Percentiles rank a stretch among this genome's conserved stretches.
Evolutionary conservation across 2,888 invertebrate genomes (phyloP).

Genomic region (Caenorhabditis sinica): DNA sequence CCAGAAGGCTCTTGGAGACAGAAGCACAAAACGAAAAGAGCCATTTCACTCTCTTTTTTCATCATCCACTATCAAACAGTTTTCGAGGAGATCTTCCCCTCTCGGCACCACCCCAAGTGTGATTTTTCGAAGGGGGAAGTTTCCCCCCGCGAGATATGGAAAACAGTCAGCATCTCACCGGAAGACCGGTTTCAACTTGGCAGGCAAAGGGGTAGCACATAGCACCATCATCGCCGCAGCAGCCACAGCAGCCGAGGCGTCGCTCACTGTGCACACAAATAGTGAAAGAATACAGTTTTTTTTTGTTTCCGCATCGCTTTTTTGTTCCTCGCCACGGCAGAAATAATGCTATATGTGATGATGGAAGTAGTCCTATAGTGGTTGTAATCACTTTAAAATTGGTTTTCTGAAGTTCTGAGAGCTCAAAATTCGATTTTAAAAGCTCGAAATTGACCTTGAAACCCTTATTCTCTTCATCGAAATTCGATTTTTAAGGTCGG

Average conservation of each 20-base stretch:
- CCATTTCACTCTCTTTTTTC: neutral
- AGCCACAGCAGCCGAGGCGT: neutral
- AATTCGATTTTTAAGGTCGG: no score
- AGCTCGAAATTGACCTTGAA: no score
- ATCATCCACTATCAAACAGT: neutral
- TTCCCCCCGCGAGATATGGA: conserved; percentile 6
- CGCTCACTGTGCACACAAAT: conserved; percentile 25
- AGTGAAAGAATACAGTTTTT: neutral
- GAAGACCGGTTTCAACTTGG: conserved; percentile 53
- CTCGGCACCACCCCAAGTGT: conserved; percentile 11
- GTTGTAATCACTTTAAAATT: no score
- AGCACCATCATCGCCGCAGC: no score
- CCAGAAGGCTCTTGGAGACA: neutral
- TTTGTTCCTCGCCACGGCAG: neutral
- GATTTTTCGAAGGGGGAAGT: conserved; percentile 32
- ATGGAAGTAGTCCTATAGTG: no score
- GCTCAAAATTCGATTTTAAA: no score
- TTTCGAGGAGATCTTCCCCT: neutral
- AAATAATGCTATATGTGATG: no score
- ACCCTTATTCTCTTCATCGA: no score
- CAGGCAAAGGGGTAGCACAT: no score
- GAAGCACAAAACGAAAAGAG: conserved; percentile 25
- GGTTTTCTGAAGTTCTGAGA: no score
- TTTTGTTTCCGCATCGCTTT: conserved; percentile 9
- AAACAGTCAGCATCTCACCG: conserved; percentile 1